Evolutionary conservation across 1,140 invertebrate species (phyloP).

Genomic region (Lethocerus indicus): DNA sequence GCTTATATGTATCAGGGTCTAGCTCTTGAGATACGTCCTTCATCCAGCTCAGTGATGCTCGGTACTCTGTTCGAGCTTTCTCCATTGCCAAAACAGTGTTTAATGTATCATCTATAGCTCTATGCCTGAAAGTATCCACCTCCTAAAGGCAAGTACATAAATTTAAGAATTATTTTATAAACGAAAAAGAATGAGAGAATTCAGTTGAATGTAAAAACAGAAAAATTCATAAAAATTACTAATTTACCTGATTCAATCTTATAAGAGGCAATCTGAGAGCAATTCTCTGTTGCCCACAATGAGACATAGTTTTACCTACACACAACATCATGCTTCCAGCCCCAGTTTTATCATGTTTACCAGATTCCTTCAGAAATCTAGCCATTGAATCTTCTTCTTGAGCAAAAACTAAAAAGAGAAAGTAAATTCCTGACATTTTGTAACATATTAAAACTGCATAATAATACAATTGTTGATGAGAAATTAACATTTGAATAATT

Average conservation of each 20-base stretch:
- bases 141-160: slow-evolving; percentile 34
- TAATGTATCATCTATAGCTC: slow-evolving; percentile 86
- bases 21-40: slow-evolving; percentile 91
- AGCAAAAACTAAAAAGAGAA: slow-evolving; percentile 44
- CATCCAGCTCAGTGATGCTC: slow-evolving; percentile 96
- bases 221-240: neutral
- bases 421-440: no score
- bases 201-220: neutral
- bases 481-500: no score
- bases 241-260: slow-evolving; percentile 56
- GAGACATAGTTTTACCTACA: slow-evolving; percentile 85
- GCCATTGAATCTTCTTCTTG: slow-evolving; percentile 94
- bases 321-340: slow-evolving; percentile 87
- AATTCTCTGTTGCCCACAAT: slow-evolving; percentile 87
- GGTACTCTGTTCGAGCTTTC: slow-evolving; percentile 86
- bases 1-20: slow-evolving; percentile 91
- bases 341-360: slow-evolving; percentile 74
- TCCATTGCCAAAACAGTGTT: slow-evolving; percentile 88
- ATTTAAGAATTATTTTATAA: neutral
- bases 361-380: slow-evolving; percentile 84
- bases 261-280: slow-evolving; percentile 71
- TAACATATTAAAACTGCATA: no score
- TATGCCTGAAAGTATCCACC: slow-evolving; percentile 87
- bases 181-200: neutral
- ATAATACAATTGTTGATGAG: no score